Evolutionary conservation across 2,797 vertebrate species (phyloP).

Genomic region (Diplodus sargus): DNA sequence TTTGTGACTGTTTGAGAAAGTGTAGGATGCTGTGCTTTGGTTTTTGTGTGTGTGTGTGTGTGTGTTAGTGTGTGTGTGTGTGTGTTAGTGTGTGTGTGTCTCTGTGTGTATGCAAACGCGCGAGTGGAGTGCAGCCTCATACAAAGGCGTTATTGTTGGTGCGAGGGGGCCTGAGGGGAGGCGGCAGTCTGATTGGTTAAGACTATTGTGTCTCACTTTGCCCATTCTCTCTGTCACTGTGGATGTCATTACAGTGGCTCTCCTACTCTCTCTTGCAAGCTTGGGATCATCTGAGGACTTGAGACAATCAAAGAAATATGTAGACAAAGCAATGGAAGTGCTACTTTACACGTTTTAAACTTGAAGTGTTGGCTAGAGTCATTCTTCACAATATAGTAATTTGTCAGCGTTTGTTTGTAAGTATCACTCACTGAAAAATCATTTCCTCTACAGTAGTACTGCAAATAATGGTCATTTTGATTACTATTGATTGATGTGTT

Average conservation of each 20-base stretch:
- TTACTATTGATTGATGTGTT: neutral
- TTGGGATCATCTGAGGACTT: constrained; percentile 74
- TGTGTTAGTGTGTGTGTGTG: constrained; percentile 24
- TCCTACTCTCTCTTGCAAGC: constrained; percentile 43
- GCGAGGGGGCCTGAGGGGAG: constrained; percentile 81
- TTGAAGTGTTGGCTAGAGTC: constrained; percentile 20
- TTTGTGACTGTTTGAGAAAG: constrained; percentile 61
- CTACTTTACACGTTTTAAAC: constrained; percentile 38
- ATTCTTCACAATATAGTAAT: constrained; percentile 12
- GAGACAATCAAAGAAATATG: constrained; percentile 51
- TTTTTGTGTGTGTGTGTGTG: constrained; percentile 23
- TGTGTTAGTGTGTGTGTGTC: constrained; percentile 23
- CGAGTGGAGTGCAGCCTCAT: constrained; percentile 81
- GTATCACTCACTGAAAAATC: constrained; percentile 9
- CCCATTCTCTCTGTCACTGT: constrained; percentile 77
- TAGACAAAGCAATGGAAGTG: constrained; percentile 41
- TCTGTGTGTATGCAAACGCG: constrained; percentile 52
- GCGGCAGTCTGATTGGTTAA: constrained; percentile 87
- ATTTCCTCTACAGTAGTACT: neutral
- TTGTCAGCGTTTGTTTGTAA: constrained; percentile 18
- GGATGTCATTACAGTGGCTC: constrained; percentile 77
- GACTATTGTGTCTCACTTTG: constrained; percentile 86
- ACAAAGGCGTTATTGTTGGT: constrained; percentile 87
- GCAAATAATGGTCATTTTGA: neutral
- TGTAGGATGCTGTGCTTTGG: constrained; percentile 59